A percentile compares a stretch with the other conserved stretches of the same genome.
phyloP scores from a whole-genome alignment of 1,140 invertebrate species.

The Fopius arisanus region DNA sequence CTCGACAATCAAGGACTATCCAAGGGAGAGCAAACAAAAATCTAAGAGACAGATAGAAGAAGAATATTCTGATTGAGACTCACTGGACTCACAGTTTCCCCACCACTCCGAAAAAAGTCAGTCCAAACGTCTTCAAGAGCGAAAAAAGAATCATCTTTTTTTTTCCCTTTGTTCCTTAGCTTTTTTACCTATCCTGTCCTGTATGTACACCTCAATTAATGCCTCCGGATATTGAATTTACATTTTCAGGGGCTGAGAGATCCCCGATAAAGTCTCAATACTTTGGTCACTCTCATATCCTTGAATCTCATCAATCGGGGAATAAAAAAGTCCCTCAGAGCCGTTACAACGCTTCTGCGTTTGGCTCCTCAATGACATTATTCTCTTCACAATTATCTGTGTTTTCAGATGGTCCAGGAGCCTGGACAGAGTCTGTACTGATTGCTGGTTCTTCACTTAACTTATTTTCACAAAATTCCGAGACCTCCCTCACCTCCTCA shows the following conservation, averaged over 20 bases:
- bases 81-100: slow-evolving; percentile 47
- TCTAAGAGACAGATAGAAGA: slow-evolving; percentile 19
- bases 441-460: not conserved
- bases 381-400: not conserved
- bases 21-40: slow-evolving; percentile 15
- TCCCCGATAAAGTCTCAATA: slow-evolving; percentile 43
- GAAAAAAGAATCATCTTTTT: slow-evolving; percentile 5
- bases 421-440: not conserved
- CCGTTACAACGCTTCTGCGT: not conserved
- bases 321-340: not conserved
- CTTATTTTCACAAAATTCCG: not conserved
- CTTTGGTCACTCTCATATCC: slow-evolving; percentile 43
- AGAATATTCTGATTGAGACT: slow-evolving; percentile 39
- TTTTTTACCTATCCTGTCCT: slow-evolving; percentile 17
- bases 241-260: slow-evolving; percentile 22
- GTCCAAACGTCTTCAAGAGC: slow-evolving; percentile 28
- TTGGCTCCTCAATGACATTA: not conserved
- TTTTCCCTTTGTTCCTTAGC: slow-evolving; percentile 17
- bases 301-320: no score
- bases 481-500: not conserved
- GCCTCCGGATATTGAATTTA: slow-evolving; percentile 17
- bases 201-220: slow-evolving; percentile 49
- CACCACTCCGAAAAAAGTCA: slow-evolving; percentile 53
- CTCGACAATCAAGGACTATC: slow-evolving; percentile 8
- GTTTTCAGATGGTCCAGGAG: not conserved